These are phyloP conservation scores for Hetaerina americana DNA, from an alignment of 1,140 invertebrate genomes.

Conservation along the genomic window DNA sequence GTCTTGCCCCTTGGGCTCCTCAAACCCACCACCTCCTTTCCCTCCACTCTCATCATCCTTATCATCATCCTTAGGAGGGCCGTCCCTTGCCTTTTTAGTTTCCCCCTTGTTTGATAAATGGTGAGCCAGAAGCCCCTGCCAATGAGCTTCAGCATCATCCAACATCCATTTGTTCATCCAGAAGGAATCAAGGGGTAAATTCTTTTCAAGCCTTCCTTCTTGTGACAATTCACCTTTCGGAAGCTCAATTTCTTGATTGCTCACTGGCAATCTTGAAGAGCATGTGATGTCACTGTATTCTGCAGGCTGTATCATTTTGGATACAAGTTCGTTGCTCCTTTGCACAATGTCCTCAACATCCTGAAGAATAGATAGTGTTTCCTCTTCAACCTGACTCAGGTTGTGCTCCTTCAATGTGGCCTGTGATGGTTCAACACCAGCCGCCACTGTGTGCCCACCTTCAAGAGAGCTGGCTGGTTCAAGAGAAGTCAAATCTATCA, in stretches of 20 bases:
- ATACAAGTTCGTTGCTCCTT: background rate
- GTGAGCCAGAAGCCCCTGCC: slow-evolving; percentile 17
- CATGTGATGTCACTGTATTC: background rate
- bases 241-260: too few relatives aligned
- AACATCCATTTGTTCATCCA: slow-evolving; percentile 21
- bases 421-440: background rate
- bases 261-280: background rate
- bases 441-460: too few relatives aligned
- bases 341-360: background rate
- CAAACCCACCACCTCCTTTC: slow-evolving; percentile 24
- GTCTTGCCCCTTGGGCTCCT: background rate
- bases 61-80: slow-evolving; percentile 31
- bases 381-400: background rate
- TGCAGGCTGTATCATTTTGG: background rate
- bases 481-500: background rate
- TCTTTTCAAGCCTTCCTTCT: background rate
- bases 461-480: too few relatives aligned
- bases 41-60: slow-evolving; percentile 44
- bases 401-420: background rate
- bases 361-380: background rate
- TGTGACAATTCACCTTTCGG: too few relatives aligned
- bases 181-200: slow-evolving; percentile 13
- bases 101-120: background rate
- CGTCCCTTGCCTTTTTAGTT: slow-evolving; percentile 27
- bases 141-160: slow-evolving; percentile 22